Evolutionary conservation across 2,113 vertebrate genomes (phyloP).

Genomic region (Microcebus murinus): DNA sequence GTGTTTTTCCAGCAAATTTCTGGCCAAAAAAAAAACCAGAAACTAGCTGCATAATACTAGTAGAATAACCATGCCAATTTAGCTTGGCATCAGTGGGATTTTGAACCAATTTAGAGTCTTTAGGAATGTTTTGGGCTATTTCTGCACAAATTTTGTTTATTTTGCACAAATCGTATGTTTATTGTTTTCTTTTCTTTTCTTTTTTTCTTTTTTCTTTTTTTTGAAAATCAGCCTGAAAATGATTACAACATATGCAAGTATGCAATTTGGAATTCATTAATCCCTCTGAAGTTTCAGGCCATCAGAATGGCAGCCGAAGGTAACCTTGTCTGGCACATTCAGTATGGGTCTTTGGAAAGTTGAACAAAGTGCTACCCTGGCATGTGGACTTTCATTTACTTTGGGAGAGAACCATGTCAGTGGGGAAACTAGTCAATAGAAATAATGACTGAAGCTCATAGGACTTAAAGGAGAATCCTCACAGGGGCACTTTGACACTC

Average conservation of each 20-base stretch:
- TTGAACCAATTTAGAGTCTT: slow-evolving; percentile 50
- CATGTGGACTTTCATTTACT: slow-evolving; percentile 24
- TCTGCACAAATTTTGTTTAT: slow-evolving; percentile 55
- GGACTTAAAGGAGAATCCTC: neutral
- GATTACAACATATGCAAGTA: neutral
- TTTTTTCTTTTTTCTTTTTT: neutral
- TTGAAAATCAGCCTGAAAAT: slow-evolving; percentile 40
- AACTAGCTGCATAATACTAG: slow-evolving; percentile 48
- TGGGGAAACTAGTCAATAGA: neutral
- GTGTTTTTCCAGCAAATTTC: slow-evolving; percentile 68
- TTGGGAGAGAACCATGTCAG: neutral
- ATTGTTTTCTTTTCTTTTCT: neutral
- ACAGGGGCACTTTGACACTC: neutral
- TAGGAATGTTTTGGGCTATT: slow-evolving; percentile 57
- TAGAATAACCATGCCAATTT: slow-evolving; percentile 49
- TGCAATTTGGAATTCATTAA: slow-evolving; percentile 41
- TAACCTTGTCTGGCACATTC: neutral
- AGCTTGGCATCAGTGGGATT: slow-evolving; percentile 48
- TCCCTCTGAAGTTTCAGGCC: neutral
- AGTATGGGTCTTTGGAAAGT: neutral
- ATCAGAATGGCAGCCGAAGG: neutral
- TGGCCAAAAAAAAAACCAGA: slow-evolving; percentile 9
- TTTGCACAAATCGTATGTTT: neutral
- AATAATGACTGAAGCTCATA: neutral
- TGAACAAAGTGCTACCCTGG: neutral